Conservation (phyloP, 2,888 invertebrate genomes). For the Arge pagana region DNA sequence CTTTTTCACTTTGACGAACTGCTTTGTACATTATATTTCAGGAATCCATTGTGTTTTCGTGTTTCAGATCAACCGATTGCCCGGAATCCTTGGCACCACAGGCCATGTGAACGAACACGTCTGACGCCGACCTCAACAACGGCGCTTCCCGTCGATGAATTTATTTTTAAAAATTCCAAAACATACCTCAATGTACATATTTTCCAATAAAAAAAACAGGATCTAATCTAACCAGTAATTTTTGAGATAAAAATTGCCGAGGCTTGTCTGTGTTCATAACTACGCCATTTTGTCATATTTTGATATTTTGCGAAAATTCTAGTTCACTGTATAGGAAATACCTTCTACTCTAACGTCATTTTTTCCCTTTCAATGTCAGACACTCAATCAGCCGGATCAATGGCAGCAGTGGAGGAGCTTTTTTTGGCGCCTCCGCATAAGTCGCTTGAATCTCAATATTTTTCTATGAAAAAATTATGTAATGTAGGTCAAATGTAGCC, state of each 20-base stretch:
- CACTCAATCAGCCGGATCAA: no score
- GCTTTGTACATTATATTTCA: constrained; percentile 13
- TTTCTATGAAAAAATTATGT: no score
- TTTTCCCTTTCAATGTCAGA: no score
- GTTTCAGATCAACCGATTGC: constrained; percentile 14
- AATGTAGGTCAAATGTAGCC: no score
- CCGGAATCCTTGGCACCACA: background rate
- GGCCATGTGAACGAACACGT: background rate
- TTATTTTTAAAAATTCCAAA: background rate
- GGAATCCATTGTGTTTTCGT: background rate
- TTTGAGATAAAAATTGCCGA: background rate
- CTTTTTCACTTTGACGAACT: no score
- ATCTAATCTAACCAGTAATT: background rate
- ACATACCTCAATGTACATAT: background rate
- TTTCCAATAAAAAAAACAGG: background rate
- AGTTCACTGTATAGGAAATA: no score
- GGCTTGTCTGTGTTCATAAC: constrained; percentile 20
- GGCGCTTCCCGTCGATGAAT: background rate
- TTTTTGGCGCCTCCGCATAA: no score
- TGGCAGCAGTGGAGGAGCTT: no score
- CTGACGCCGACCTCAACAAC: background rate
- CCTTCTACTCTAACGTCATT: no score
- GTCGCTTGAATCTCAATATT: no score
- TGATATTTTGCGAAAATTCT: no score
- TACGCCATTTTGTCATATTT: no score